A percentile compares a stretch with the other conserved stretches of the same genome.
These are phyloP conservation scores for Silurus aristotelis DNA, from an alignment of 2,797 vertebrate genomes.

Conservation along the genomic window DNA sequence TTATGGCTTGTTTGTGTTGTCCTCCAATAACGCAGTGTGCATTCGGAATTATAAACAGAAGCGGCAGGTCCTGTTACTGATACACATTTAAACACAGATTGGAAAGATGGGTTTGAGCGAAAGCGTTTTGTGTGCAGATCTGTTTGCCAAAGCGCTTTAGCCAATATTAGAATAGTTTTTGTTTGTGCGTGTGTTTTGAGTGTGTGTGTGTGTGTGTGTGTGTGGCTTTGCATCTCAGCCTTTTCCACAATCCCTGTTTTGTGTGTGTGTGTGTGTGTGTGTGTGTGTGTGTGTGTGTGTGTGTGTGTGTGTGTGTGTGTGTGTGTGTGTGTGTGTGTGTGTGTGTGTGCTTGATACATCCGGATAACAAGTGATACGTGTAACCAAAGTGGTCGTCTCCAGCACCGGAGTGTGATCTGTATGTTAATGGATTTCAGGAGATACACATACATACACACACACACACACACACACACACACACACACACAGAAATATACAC, in stretches of 20 bases:
- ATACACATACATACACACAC: background rate
- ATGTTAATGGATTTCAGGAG: conserved; percentile 38
- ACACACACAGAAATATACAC: background rate
- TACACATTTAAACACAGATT: background rate
- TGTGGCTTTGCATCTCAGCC: background rate
- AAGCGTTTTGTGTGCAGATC: background rate
- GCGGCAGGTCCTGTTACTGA: background rate
- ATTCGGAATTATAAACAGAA: conserved; percentile 16
- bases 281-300: conserved; percentile 13
- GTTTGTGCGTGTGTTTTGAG: conserved; percentile 18
- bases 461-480: background rate
- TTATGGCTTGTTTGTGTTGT: background rate
- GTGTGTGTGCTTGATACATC: conserved; percentile 7
- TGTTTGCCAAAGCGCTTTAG: conserved; percentile 32
- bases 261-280: background rate
- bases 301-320: conserved; percentile 17
- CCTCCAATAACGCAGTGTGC: conserved; percentile 9
- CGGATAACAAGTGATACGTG: conserved; percentile 38
- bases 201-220: conserved; percentile 5
- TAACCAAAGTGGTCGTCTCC: conserved; percentile 25
- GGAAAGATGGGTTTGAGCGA: background rate
- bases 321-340: conserved; percentile 10
- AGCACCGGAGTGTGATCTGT: conserved; percentile 33
- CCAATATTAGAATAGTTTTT: conserved; percentile 16
- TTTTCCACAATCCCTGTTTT: conserved; percentile 14